phyloP scores from a whole-genome alignment of 92 coral and sea anemone genomes.

The Porites evermanni region DNA sequence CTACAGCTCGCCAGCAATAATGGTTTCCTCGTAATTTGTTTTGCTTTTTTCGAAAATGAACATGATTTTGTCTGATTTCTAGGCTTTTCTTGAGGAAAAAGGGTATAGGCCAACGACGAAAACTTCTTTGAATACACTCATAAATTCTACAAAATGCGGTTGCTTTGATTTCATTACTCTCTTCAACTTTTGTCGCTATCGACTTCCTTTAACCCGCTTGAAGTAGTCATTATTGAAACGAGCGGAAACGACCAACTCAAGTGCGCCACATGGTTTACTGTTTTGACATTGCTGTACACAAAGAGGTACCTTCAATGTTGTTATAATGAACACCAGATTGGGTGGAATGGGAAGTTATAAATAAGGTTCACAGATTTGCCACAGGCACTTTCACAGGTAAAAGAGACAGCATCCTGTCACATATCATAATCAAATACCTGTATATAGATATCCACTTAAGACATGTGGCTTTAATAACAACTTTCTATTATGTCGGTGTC shows the following conservation, averaged over 20 bases:
- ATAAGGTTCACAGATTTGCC: not conserved
- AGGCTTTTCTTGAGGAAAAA: no score
- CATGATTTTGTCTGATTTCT: no score
- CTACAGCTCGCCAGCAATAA: no score
- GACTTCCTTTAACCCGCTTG: not conserved
- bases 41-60: no score
- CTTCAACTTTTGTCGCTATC: not conserved
- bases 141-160: not conserved
- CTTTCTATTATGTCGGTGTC: not conserved
- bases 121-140: not conserved
- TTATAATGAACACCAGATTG: not conserved
- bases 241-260: not conserved
- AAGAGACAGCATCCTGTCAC: not conserved
- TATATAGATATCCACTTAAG: not conserved
- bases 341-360: not conserved
- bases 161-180: not conserved
- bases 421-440: constrained; percentile 19
- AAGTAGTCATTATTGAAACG: not conserved
- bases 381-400: not conserved
- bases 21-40: no score
- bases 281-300: not conserved
- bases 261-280: not conserved
- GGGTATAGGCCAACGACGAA: not conserved
- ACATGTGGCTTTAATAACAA: constrained; percentile 6
- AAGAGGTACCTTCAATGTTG: not conserved